These are phyloP conservation scores for Drosophila suzukii DNA, from an alignment of 1,140 invertebrate genomes.

Conservation along the genomic window DNA sequence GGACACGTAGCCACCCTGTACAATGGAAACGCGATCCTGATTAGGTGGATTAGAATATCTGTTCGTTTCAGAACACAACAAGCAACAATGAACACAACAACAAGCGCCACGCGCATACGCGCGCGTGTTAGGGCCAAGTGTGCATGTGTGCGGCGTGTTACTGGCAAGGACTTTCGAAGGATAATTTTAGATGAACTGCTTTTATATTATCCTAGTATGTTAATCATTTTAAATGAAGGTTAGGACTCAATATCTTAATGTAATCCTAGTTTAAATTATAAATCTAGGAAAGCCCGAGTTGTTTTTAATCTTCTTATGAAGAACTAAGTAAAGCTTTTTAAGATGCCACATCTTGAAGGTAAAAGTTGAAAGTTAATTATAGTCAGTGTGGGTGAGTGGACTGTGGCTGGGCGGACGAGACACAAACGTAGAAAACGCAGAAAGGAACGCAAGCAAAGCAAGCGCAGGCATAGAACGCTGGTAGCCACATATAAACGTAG, in stretches of 20 bases:
- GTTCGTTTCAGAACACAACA: constrained; percentile 73
- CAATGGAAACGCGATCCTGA: constrained; percentile 87
- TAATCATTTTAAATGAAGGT: too few species aligned
- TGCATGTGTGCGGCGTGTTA: constrained; percentile 37
- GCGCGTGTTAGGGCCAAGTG: constrained; percentile 71
- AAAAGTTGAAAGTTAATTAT: not conserved
- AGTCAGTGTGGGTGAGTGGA: constrained; percentile 13
- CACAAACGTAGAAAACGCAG: constrained; percentile 59
- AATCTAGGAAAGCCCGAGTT: too few species aligned
- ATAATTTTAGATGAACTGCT: too few species aligned
- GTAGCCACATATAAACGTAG: constrained; percentile 42
- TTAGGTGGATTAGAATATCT: constrained; percentile 82
- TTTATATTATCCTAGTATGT: too few species aligned
- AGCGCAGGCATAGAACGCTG: constrained; percentile 39
- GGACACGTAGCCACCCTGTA: constrained; percentile 87
- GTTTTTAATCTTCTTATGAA: not conserved
- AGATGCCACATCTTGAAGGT: not conserved
- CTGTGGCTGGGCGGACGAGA: constrained; percentile 49
- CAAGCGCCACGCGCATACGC: constrained; percentile 67
- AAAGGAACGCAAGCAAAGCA: constrained; percentile 33
- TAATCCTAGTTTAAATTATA: too few species aligned
- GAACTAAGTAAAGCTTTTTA: not conserved
- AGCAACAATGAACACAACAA: constrained; percentile 83
- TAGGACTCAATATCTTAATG: too few species aligned
- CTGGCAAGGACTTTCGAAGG: not conserved